Conservation (phyloP, 2,113 vertebrate genomes). For the Orycteropus afer region DNA sequence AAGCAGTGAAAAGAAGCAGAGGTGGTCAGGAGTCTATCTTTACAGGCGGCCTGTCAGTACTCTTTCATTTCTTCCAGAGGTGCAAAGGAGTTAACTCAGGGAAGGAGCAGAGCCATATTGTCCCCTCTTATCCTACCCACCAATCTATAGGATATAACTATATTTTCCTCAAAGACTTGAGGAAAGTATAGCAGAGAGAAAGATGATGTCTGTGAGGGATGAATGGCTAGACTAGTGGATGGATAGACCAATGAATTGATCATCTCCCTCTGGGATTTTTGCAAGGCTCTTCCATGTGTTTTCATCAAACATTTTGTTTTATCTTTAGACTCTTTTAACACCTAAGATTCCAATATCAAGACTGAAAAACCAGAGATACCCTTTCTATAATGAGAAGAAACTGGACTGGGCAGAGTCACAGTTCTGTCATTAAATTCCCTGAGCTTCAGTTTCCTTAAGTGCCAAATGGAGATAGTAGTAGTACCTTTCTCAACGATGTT, state of each 20-base stretch:
- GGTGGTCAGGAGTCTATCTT: not conserved
- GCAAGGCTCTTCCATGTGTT: slow-evolving; percentile 7
- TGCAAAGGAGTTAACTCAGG: not conserved
- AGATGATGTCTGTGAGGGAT: not conserved
- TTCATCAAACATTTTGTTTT: not conserved
- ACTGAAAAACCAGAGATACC: slow-evolving; percentile 45
- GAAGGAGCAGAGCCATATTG: not conserved
- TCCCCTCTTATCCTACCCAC: not conserved
- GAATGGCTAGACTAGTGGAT: not conserved
- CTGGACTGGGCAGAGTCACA: not conserved
- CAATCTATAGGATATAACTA: not conserved
- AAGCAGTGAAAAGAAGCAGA: not conserved
- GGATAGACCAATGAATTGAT: not conserved
- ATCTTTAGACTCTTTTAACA: slow-evolving; percentile 26
- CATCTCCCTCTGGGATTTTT: not conserved
- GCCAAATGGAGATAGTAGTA: too few species aligned
- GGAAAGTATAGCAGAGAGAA: too few species aligned
- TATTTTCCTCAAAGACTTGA: not conserved
- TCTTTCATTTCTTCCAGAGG: not conserved
- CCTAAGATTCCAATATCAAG: slow-evolving; percentile 25
- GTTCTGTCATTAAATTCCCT: not conserved
- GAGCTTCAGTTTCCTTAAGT: too few species aligned
- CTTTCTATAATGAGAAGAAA: not conserved
- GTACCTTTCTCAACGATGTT: too few species aligned
- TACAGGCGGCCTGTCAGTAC: not conserved